phyloP scores from a whole-genome alignment of 2,888 invertebrate species.

The Petrolisthes cinctipes region DNA sequence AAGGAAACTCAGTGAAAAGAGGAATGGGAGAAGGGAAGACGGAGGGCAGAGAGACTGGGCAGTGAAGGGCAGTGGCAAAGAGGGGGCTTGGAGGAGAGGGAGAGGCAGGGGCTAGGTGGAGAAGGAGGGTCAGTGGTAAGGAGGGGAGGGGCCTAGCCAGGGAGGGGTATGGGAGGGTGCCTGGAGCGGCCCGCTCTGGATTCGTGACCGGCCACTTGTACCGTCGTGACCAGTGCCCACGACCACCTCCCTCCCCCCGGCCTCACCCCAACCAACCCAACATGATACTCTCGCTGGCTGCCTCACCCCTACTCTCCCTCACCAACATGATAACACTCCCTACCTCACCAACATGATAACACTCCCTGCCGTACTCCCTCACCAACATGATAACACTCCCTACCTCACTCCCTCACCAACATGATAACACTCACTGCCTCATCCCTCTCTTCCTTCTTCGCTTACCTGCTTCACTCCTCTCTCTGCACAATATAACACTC shows the following conservation, averaged over 20 bases:
- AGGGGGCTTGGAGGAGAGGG: not conserved
- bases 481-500: not conserved
- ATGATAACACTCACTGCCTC: not conserved
- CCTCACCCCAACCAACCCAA: not conserved
- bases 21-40: not conserved
- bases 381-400: not conserved
- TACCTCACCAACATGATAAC: not conserved
- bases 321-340: not conserved
- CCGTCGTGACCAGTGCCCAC: constrained; percentile 58
- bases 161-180: constrained; percentile 10
- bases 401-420: not conserved
- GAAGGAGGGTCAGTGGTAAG: not conserved
- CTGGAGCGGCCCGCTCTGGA: constrained; percentile 56
- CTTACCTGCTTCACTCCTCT: not conserved
- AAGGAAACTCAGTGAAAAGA: too few species aligned
- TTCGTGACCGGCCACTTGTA: constrained; percentile 60
- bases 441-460: not conserved
- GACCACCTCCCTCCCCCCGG: constrained; percentile 23
- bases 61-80: not conserved
- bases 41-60: too few species aligned
- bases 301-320: not conserved
- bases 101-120: not conserved
- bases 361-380: not conserved
- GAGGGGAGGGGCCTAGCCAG: not conserved
- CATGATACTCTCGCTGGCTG: not conserved